phyloP scores from a whole-genome alignment of 2,797 vertebrate genomes.

The Malurus leucopterus region DNA sequence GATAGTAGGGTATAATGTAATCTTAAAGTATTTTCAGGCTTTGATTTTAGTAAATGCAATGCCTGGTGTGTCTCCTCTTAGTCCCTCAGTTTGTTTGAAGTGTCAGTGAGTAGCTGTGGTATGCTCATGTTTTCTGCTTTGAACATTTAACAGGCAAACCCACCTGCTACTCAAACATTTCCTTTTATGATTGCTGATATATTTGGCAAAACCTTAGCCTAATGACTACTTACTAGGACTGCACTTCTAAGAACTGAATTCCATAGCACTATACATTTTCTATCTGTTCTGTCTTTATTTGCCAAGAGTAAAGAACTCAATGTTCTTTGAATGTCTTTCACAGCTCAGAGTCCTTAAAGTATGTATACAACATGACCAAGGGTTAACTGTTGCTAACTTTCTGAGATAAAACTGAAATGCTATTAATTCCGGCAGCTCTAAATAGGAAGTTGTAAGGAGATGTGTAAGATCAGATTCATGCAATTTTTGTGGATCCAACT shows the following conservation, averaged over 20 bases:
- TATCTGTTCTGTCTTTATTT: background rate
- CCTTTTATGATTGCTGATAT: background rate
- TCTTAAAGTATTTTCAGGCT: background rate
- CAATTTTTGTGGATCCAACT: background rate
- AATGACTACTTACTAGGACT: background rate
- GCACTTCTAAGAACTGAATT: background rate
- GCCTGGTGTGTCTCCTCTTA: background rate
- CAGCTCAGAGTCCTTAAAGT: background rate
- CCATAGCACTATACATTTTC: background rate
- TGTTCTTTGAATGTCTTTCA: background rate
- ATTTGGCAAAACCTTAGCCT: background rate
- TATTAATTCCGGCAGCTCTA: background rate
- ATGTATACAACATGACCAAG: background rate
- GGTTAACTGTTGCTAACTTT: background rate
- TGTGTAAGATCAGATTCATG: accelerated
- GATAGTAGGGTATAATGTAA: background rate
- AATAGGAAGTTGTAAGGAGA: background rate
- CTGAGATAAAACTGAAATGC: background rate
- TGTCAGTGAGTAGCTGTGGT: background rate
- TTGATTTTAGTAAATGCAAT: background rate
- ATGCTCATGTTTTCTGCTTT: background rate
- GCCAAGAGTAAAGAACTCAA: background rate
- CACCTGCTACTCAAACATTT: background rate
- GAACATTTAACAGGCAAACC: background rate
- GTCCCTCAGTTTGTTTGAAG: background rate